phyloP scores from a whole-genome alignment of 1,140 invertebrate genomes.

The Atopsyche davidsoni region DNA sequence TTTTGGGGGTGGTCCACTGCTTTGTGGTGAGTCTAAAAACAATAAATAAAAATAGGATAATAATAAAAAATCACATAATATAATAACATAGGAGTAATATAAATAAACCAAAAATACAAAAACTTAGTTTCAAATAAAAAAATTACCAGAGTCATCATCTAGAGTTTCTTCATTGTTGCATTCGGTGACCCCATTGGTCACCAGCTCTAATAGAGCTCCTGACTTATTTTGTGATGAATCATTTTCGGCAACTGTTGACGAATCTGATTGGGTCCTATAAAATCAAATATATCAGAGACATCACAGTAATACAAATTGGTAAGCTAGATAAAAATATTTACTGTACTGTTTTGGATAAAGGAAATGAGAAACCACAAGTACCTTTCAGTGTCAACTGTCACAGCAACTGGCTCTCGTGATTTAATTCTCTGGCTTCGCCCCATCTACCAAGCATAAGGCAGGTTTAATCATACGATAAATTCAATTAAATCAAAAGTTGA shows the following conservation, averaged over 20 bases:
- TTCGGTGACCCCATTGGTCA: slow-evolving; percentile 6
- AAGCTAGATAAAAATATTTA: not conserved
- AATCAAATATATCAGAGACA: not conserved
- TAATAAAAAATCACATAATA: not conserved
- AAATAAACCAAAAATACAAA: not conserved
- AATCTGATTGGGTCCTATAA: slow-evolving; percentile 6
- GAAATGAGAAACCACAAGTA: too few relatives aligned
- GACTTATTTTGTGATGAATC: slow-evolving; percentile 6
- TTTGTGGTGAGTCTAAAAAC: slow-evolving; percentile 1
- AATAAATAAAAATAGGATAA: not conserved
- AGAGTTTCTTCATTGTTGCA: not conserved
- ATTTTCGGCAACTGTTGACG: slow-evolving; percentile 2
- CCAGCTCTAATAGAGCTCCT: not conserved
- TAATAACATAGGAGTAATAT: not conserved
- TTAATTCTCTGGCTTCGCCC: not conserved
- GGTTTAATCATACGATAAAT: too few relatives aligned
- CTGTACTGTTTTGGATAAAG: not conserved
- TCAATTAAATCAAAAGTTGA: too few relatives aligned
- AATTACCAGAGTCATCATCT: slow-evolving; percentile 11
- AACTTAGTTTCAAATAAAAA: not conserved
- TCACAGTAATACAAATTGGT: not conserved
- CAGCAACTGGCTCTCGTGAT: too few relatives aligned
- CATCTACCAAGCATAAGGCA: too few relatives aligned
- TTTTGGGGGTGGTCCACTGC: slow-evolving; percentile 3
- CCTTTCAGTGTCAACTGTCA: too few relatives aligned